These are phyloP conservation scores for Idaea aversata DNA, from an alignment of 2,888 invertebrate species.

Conservation along the genomic window DNA sequence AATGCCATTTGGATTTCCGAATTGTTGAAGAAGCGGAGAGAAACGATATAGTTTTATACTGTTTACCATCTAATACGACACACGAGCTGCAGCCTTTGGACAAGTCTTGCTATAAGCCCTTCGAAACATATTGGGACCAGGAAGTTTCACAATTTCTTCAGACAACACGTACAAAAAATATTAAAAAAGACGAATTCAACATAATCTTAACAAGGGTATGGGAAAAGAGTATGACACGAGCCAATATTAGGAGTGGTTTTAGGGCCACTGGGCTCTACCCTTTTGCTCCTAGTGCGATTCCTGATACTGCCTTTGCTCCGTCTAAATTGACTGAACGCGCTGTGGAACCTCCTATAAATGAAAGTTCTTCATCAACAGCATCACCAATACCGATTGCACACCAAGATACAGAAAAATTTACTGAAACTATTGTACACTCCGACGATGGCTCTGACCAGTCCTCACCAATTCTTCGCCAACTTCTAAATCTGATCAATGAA, in stretches of 20 bases:
- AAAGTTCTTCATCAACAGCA: constrained; percentile 1
- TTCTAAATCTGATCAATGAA: no score
- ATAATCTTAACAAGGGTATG: constrained; percentile 6
- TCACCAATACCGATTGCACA: no score
- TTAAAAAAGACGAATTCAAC: constrained; percentile 6
- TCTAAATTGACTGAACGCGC: constrained; percentile 4
- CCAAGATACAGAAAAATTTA: no score
- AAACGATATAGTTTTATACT: constrained; percentile 20
- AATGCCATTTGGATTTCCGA: constrained; percentile 22
- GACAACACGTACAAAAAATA: background rate
- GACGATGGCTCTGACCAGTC: no score
- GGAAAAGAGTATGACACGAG: constrained; percentile 7
- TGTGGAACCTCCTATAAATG: background rate
- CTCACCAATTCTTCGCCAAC: no score
- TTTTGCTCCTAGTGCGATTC: constrained; percentile 8
- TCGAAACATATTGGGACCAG: constrained; percentile 24
- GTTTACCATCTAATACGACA: constrained; percentile 24
- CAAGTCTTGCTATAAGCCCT: constrained; percentile 25
- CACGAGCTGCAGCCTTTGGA: constrained; percentile 29
- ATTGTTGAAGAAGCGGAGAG: constrained; percentile 27
- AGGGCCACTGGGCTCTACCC: constrained; percentile 9
- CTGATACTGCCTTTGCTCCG: constrained; percentile 9
- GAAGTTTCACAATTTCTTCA: constrained; percentile 1
- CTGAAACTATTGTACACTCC: background rate
- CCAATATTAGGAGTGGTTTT: constrained; percentile 9